phyloP scores from a whole-genome alignment of 2,888 invertebrate species.

The Agrotis segetum region DNA sequence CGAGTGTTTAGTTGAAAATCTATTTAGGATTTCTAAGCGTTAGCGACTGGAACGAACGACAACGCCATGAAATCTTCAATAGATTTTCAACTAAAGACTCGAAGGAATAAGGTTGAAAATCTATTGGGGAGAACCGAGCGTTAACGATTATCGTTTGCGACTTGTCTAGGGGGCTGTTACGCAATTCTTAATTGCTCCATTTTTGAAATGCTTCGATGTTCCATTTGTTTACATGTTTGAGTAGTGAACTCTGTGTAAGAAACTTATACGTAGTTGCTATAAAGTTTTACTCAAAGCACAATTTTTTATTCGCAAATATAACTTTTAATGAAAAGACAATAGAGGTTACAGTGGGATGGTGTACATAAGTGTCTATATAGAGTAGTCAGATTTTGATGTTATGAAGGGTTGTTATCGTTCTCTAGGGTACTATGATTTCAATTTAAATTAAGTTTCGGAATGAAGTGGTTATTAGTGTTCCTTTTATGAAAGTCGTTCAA shows the following conservation, averaged over 20 bases:
- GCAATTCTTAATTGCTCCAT: constrained; percentile 26
- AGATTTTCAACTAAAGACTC: too few species aligned
- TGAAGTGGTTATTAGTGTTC: constrained; percentile 32
- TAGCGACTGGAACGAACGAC: too few species aligned
- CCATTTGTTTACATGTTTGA: constrained; percentile 4
- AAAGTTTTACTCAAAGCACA: constrained; percentile 11
- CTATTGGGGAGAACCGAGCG: too few species aligned
- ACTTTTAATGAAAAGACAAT: not conserved
- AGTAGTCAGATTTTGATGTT: constrained; percentile 35
- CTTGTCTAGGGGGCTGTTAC: too few species aligned
- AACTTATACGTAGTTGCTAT: not conserved
- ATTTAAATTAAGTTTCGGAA: constrained; percentile 51
- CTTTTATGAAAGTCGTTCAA: constrained; percentile 40
- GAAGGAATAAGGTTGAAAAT: too few species aligned
- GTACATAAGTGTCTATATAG: constrained; percentile 6
- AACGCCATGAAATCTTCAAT: too few species aligned
- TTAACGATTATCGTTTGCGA: too few species aligned
- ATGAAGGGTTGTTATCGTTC: constrained; percentile 50
- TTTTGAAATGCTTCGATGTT: constrained; percentile 30
- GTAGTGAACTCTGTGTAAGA: constrained; percentile 35
- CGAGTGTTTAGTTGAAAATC: too few species aligned
- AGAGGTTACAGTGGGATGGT: constrained; percentile 19
- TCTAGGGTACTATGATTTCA: constrained; percentile 53
- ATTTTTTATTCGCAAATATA: not conserved
- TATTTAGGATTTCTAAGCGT: too few species aligned